Evolutionary conservation across 2,888 invertebrate species (phyloP).

Genomic region (Pantelozetes paolii): DNA sequence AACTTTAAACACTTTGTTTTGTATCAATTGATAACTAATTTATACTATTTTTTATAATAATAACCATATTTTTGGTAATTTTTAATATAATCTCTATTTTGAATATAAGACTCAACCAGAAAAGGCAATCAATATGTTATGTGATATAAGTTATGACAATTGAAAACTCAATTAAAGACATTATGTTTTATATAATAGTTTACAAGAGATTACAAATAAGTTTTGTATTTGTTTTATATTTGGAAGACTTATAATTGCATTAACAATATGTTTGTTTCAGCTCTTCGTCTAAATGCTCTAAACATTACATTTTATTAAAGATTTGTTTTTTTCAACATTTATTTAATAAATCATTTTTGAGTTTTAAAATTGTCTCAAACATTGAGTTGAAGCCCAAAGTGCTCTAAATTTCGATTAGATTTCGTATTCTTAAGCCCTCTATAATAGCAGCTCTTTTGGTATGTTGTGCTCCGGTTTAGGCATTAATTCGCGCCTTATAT

Average conservation of each 20-base stretch:
- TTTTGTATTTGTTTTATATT: slow-evolving; percentile 11
- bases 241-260: slow-evolving; percentile 26
- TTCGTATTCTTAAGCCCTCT: not conserved
- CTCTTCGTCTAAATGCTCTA: not conserved
- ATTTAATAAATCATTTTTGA: slow-evolving; percentile 29
- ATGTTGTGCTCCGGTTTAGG: slow-evolving; percentile 19
- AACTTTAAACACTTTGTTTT: slow-evolving; percentile 34
- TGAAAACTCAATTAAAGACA: slow-evolving; percentile 12
- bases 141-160: not conserved
- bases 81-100: slow-evolving; percentile 5
- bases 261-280: slow-evolving; percentile 19
- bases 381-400: slow-evolving; percentile 20
- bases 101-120: slow-evolving; percentile 23
- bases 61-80: not conserved
- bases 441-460: slow-evolving; percentile 10
- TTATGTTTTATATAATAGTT: not conserved
- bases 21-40: slow-evolving; percentile 6
- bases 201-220: slow-evolving; percentile 3
- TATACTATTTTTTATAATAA: not conserved
- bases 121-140: slow-evolving; percentile 20
- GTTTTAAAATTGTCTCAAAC: slow-evolving; percentile 21
- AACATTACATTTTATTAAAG: slow-evolving; percentile 4
- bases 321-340: slow-evolving; percentile 7
- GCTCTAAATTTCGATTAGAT: slow-evolving; percentile 30
- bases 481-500: slow-evolving; percentile 2